Evolutionary conservation across 2,888 invertebrate genomes (phyloP), one percentile per base, ranked within the genome.

Genomic region (Amblyjoppa fuscipennis): DNA sequence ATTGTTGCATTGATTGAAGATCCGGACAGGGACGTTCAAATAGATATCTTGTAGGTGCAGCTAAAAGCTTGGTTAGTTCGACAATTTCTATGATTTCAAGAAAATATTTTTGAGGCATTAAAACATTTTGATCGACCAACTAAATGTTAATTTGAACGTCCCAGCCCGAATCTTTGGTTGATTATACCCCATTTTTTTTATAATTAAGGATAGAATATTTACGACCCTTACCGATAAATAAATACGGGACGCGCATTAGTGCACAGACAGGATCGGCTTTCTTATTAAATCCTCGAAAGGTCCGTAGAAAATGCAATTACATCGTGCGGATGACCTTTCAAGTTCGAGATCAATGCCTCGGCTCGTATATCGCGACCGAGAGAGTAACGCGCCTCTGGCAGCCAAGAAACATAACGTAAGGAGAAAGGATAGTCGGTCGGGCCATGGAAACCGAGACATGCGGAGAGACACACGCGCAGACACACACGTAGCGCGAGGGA

Each of bases 401-500:
- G 59, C 25, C 59, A 28, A 59, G 59, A 11, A 25, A 25, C 59
- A 11, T 45, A 45, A 45, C 25, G 13, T 59, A 59, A 25, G 59
- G 25, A 59, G 25, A 25, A 28, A 5, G 59, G 28, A 59, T 25
- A 25, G 25, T 59, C 4, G 59, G 13, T 13, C 28, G 13, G 28
- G 59, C n/a, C 59, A 13, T 59, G 28, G 59, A 59, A 28, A 11
- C 28, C 59, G 59, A 25, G 59, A 25, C 25, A 3, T 25, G 28
- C 28, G 20, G 3, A 56, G 25, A 56, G 56, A 20, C 25, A 7
- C 56, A 25, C 25, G 25, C 25, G 25, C 20, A 66, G 20, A 20
- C 11, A 49, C 11, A 53, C 38, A 49, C 45, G 11, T 69, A 74
- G 73, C 41, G 31, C 49, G 51, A 70, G 70, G 69, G 66, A 77